Evolutionary conservation across 2,888 invertebrate genomes (phyloP).

Genomic region (Andrena fulva): DNA sequence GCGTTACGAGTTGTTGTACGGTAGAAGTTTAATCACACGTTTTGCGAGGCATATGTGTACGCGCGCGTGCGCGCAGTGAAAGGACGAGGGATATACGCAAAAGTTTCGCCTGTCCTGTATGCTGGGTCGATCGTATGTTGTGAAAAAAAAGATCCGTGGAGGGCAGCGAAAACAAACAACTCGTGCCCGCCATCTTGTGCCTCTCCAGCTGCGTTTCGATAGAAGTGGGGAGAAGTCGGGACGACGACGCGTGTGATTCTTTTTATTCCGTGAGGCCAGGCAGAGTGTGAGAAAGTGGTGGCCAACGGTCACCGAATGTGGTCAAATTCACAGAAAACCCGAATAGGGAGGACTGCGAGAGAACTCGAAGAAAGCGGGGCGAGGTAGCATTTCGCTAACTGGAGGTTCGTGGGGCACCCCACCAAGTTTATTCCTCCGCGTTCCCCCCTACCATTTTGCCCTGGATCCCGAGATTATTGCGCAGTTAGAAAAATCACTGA

Average conservation of each 20-base stretch:
- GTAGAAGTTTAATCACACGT: slow-evolving; percentile 45
- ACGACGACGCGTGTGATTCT: slow-evolving; percentile 37
- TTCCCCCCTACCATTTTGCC: slow-evolving; percentile 67
- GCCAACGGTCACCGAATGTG: slow-evolving; percentile 79
- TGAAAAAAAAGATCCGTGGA: slow-evolving; percentile 41
- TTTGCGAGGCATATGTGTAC: slow-evolving; percentile 42
- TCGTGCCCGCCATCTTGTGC: slow-evolving; percentile 78
- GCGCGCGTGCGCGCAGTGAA: slow-evolving; percentile 50
- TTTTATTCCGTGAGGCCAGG: slow-evolving; percentile 35
- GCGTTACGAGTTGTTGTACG: slow-evolving; percentile 31
- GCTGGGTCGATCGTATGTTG: slow-evolving; percentile 30
- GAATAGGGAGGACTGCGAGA: slow-evolving; percentile 71
- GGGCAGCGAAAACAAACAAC: slow-evolving; percentile 74
- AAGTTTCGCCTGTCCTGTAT: slow-evolving; percentile 24
- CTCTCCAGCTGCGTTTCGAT: slow-evolving; percentile 72
- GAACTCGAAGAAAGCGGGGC: slow-evolving; percentile 64
- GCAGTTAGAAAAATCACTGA: slow-evolving; percentile 76
- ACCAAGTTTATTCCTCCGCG: slow-evolving; percentile 64
- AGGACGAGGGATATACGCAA: neutral
- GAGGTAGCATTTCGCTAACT: slow-evolving; percentile 76
- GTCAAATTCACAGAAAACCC: slow-evolving; percentile 69
- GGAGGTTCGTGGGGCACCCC: slow-evolving; percentile 67
- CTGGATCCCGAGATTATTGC: slow-evolving; percentile 79
- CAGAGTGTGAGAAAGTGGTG: slow-evolving; percentile 58
- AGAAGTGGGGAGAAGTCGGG: slow-evolving; percentile 49